Conservation (phyloP, 1,140 invertebrate species). For the Drosophila takahashii region DNA sequence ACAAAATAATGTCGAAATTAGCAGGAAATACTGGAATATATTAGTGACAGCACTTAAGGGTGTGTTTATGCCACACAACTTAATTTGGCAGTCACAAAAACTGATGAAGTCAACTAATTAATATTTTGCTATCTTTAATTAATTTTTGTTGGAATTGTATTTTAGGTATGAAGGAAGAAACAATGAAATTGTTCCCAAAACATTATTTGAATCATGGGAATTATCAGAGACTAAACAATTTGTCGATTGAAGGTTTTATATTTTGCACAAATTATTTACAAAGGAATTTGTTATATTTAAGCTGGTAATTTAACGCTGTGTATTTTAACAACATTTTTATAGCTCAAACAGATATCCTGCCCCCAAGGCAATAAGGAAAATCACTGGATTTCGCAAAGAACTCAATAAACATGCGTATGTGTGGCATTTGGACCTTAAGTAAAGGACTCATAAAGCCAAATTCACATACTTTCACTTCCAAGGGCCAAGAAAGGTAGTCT, state of each 20-base stretch:
- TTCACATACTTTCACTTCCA: background rate
- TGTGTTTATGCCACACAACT: background rate
- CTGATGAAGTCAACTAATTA: too few species aligned
- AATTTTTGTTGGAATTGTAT: background rate
- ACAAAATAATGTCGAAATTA: slow-evolving; percentile 28
- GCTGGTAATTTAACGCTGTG: background rate
- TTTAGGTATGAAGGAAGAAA: too few species aligned
- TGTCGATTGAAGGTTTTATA: background rate
- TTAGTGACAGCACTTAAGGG: slow-evolving; percentile 1
- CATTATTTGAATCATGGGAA: too few species aligned
- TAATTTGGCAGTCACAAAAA: background rate
- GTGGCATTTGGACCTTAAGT: slow-evolving; percentile 11
- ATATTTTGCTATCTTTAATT: background rate
- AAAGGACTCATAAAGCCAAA: slow-evolving; percentile 39
- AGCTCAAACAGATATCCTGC: background rate
- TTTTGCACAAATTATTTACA: background rate
- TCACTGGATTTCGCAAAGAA: slow-evolving; percentile 16
- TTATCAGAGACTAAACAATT: background rate
- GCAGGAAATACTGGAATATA: slow-evolving; percentile 13
- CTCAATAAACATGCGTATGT: slow-evolving; percentile 10
- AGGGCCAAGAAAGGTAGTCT: slow-evolving; percentile 1
- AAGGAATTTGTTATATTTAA: slow-evolving; percentile 8
- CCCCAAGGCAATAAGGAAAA: background rate
- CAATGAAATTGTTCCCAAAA: too few species aligned
- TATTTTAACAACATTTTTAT: slow-evolving; percentile 9